Evolutionary conservation across 2,797 vertebrate species (phyloP).

Genomic region (Nyctalus aviator): DNA sequence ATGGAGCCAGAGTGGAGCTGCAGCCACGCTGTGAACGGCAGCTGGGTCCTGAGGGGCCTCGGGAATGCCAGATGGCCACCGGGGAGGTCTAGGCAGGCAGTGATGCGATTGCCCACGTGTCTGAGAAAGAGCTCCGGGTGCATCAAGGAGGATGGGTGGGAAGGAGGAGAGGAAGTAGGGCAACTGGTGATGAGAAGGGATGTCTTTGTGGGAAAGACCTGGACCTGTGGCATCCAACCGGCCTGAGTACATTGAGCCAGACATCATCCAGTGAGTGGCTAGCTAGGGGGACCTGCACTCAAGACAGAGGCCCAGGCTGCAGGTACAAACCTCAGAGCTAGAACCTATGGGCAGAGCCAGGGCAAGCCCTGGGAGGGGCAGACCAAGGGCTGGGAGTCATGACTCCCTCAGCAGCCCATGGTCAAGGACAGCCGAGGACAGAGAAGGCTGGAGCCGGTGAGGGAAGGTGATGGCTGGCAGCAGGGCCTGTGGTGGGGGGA

Average conservation of each 20-base stretch:
- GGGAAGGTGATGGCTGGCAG: neutral
- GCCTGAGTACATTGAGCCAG: neutral
- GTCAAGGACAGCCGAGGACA: neutral
- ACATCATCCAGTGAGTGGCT: neutral
- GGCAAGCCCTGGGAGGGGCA: neutral
- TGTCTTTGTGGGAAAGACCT: neutral
- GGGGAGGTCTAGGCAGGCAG: neutral
- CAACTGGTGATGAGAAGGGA: neutral
- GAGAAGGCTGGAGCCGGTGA: neutral
- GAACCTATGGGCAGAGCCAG: neutral
- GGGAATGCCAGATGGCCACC: accelerated
- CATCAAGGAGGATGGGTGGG: neutral
- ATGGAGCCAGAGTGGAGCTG: neutral
- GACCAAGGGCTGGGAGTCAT: neutral
- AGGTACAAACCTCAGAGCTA: neutral
- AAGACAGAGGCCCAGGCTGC: neutral
- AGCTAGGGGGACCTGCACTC: neutral
- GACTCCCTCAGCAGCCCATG: neutral
- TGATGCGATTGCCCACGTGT: neutral
- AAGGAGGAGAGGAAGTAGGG: neutral
- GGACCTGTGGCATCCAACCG: neutral
- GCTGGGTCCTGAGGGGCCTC: neutral
- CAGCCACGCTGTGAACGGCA: accelerated
- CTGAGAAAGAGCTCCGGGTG: neutral
- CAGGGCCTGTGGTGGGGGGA: neutral